Evolutionary conservation across 2,888 invertebrate genomes (phyloP), one percentile per base, ranked within the genome.

Genomic region (Beris chalybata): DNA sequence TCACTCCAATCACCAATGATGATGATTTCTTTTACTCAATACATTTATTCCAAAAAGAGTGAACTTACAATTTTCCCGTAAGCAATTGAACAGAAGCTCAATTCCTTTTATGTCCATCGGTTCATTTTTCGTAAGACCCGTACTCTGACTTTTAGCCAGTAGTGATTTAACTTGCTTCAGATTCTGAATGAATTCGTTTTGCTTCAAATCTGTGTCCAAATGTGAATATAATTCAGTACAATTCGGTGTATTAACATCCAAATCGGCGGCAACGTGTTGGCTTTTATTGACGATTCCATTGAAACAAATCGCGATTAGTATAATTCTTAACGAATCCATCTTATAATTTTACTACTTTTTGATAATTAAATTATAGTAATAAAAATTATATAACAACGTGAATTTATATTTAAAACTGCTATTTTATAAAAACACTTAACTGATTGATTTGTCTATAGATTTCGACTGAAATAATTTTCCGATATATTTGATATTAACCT

Each of bases 1-100:
- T 44, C 11, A 9, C 44, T 9, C 44, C 44, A n/a, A 6, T 48
- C 48, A 3, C 6, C 48, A 6, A 48, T 15, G 15, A 12, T 6
- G n/a, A 11, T n/a, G n/a, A n/a, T n/a, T n/a, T n/a, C n/a, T 52
- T 52, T 22, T 22, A 22, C 22, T 22, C 22, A 22, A 1, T 22
- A 52, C 9, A 9, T 6, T 38, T 2, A 7, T 5, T 38, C 5
- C 9, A 9, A 38, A 38, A 9, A 5, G n/a, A 7, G 9, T 38
- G 38, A 15, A 48, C 50, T 6, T 50, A 59, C 59, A 31, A 50
- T 59, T 59, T 59, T 59, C 59, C 12, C 12, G n/a, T 12, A 59
- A 32, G 15, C 59, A 59, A 29, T 50, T 50, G 22, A 59, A 59
- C 12, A 59, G 59, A n/a, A 59, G 12, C 4, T 32, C 6, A 50